Base-by-base conservation (phyloP, 92 coral and sea anemone species). In the Galaxea fascicularis region DNA sequence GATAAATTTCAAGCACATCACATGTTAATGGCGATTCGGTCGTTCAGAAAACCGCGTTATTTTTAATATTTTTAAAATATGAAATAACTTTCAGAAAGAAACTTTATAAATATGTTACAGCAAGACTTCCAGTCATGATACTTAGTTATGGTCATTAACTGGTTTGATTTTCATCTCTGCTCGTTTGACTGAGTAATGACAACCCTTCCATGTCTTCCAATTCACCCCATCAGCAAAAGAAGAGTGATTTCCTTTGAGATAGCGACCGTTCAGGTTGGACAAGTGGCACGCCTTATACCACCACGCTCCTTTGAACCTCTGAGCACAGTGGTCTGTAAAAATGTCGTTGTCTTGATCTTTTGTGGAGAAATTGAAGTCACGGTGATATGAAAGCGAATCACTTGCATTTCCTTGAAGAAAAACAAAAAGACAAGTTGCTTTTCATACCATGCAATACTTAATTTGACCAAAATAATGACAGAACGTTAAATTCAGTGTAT, bases 111-210 rank as follows among this genome's bases (percentile, higher is more conserved):
- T 35, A 35, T 35, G 41, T 2, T 6, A 35, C 41, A 35, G 6
- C 2, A 35, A 35, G 41, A 35, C 41, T 35, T 35, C 41, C 2
- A 35, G 41, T 35, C n/a, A n/a, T n/a, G n/a, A 35, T 35, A 35
- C 41, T 35, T 35, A 35, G 41, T 35, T 35, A 35, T 35, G 2
- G 41, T 6, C 41, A 35, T 6, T 35, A 15, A 72, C 80, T 59
- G 91, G 89, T 65, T 83, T 80, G 39, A 87, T 83, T 79, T 91
- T 91, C 94, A 90, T 90, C 35, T 83, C 90, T 16, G 91, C 73
- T 28, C 74, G 52, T 52, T 82, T 86, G 1, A 73, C 53, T 17
- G 91, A 87, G 72, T 65, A 77, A 11, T 65, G 0, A 44, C 78
- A 16, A 3, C 86, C 82, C 58, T 83, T 73, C 89, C 91, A 91